A percentile compares a stretch with the other conserved stretches of the same genome.
phyloP scores from a whole-genome alignment of 2,888 invertebrate species.

The Acrobasis consociella region DNA sequence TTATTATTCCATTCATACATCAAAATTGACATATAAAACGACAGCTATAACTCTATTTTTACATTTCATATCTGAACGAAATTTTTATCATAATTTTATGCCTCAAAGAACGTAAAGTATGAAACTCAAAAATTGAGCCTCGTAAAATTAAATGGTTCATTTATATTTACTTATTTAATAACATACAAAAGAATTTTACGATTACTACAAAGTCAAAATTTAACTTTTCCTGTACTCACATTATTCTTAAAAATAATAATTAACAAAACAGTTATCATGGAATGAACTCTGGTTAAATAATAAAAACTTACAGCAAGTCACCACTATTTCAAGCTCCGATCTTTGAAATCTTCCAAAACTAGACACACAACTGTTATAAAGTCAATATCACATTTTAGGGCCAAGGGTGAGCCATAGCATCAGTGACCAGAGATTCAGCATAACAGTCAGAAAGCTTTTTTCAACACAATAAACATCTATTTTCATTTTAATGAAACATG shows the following conservation, averaged over 20 bases:
- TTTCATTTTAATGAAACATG: too few relatives aligned
- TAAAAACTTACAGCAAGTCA: not conserved
- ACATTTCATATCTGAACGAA: too few relatives aligned
- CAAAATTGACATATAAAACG: too few relatives aligned
- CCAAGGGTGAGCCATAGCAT: not conserved
- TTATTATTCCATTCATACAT: not conserved
- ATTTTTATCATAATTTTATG: too few relatives aligned
- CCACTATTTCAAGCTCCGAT: constrained; percentile 1
- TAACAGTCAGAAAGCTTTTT: too few relatives aligned
- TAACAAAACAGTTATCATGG: constrained; percentile 11
- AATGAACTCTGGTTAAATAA: constrained; percentile 11
- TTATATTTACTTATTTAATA: too few relatives aligned
- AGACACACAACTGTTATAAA: constrained; percentile 1
- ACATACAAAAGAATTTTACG: not conserved
- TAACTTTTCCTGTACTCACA: not conserved
- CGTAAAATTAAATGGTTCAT: too few relatives aligned
- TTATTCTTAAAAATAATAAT: not conserved
- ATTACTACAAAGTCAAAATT: not conserved
- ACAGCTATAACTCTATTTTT: too few relatives aligned
- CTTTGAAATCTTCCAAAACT: not conserved
- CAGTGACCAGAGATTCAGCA: too few relatives aligned
- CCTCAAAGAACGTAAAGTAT: too few relatives aligned
- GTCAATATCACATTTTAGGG: constrained; percentile 13
- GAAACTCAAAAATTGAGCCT: too few relatives aligned
- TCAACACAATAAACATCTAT: too few relatives aligned